A percentile compares a stretch with the other conserved stretches of the same genome.
These are phyloP conservation scores for Semnornis frantzii DNA, from an alignment of 2,113 vertebrate species.

Conservation along the genomic window DNA sequence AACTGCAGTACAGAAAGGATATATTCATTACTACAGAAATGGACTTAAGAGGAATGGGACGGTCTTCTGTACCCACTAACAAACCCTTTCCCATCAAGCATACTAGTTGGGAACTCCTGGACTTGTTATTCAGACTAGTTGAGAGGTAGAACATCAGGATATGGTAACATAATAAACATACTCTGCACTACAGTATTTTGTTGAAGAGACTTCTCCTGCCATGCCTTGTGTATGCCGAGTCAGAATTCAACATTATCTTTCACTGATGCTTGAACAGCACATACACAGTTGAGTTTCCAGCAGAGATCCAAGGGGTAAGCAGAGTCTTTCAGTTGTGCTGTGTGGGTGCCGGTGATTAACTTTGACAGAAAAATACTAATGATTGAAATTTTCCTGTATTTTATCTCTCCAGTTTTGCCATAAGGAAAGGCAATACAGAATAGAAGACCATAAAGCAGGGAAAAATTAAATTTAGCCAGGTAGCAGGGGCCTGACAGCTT, in stretches of 20 bases:
- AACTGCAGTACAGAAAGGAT: background rate
- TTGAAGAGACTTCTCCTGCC: background rate
- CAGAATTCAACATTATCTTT: background rate
- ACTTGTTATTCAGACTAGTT: background rate
- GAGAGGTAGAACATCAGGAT: background rate
- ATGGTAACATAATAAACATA: background rate
- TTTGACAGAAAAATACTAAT: background rate
- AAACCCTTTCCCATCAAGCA: background rate
- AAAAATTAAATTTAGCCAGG: background rate
- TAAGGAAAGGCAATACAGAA: background rate
- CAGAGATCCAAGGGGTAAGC: background rate
- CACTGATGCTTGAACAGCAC: background rate
- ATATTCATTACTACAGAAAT: background rate
- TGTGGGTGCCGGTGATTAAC: fast-evolving
- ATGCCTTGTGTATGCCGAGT: fast-evolving
- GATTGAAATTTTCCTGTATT: background rate
- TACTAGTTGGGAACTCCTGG: background rate
- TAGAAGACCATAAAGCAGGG: background rate
- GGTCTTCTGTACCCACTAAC: background rate
- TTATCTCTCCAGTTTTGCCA: background rate
- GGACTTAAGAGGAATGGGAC: background rate
- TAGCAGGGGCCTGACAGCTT: background rate
- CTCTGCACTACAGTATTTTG: background rate
- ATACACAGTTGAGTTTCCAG: background rate
- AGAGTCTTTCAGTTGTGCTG: background rate